Evolutionary conservation across 2,797 vertebrate species (phyloP), one percentile per base, ranked within the genome.

Genomic region (Sebastes iracundus): DNA sequence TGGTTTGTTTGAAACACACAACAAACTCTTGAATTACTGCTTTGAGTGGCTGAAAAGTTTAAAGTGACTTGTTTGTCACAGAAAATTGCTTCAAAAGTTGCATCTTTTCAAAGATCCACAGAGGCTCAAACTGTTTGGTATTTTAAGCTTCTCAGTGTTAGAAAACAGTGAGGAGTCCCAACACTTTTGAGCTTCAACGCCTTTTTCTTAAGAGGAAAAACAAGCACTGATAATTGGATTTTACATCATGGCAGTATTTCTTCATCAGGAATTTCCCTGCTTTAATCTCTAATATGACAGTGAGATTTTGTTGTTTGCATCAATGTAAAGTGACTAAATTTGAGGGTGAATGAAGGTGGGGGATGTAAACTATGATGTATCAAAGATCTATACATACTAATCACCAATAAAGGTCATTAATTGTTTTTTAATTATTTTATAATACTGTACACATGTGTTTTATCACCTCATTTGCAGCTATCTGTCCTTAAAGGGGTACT

Each of bases 1-100:
- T 55, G 49, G 35, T 72, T 77, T 79, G 27, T 76, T 80, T 85
- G 28, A 72, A 83, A 83, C 5, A 28, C 46, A 65, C 23, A 70
- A 64, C n/a, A 82, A 76, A 73, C 38, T 33, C 55, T 64, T 55
- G 22, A 77, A 73, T 68, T 63, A 55, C 42, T 22, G 33, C 58
- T 68, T 56, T 72, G 71, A n/a, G 22, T 20, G 72, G 49, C 77
- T 69, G 33, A 49, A 75, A 80, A 30, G 20, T 77, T 42, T 20
- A 77, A 75, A 75, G 35, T 64, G 77, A 71, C 32, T 33, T 58
- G 77, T 71, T 78, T 80, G 67, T 70, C 75, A 33, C 14, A 58
- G 33, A 72, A 70, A 78, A 80, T 65, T 49, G 38, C 46, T 46
- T 80, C 27, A 69, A 23, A 72, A 63, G n/a, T 62, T 77, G 65